These are phyloP conservation scores for Carollia perspicillata DNA, from an alignment of 2,113 vertebrate genomes.

Conservation along the genomic window DNA sequence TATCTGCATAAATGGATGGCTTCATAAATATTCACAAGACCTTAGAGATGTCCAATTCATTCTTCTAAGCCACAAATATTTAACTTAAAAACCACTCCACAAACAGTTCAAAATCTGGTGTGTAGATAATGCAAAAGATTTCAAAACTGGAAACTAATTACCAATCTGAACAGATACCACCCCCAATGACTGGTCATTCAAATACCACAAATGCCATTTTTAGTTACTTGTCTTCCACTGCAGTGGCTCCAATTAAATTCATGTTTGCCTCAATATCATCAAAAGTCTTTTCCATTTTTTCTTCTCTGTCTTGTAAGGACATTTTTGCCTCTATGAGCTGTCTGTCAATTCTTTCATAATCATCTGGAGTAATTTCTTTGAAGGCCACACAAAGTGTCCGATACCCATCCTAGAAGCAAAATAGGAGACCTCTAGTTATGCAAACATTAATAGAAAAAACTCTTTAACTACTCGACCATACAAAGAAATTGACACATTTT, in stretches of 20 bases:
- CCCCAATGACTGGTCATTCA: slow-evolving; percentile 17
- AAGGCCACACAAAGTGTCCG: slow-evolving; percentile 95
- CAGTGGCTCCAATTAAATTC: slow-evolving; percentile 96
- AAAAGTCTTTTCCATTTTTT: slow-evolving; percentile 91
- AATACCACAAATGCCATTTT: slow-evolving; percentile 38
- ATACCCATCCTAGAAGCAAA: slow-evolving; percentile 90
- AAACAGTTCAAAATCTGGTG: slow-evolving; percentile 25
- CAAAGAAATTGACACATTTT: slow-evolving; percentile 32
- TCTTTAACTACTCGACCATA: not conserved
- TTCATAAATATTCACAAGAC: slow-evolving; percentile 22
- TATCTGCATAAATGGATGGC: not conserved
- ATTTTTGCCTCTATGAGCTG: slow-evolving; percentile 89
- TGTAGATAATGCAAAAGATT: slow-evolving; percentile 27
- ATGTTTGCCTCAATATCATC: slow-evolving; percentile 93
- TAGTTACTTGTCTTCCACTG: slow-evolving; percentile 96
- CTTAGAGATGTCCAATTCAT: not conserved
- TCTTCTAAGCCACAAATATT: slow-evolving; percentile 28
- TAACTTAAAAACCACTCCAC: slow-evolving; percentile 41
- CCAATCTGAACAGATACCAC: not conserved
- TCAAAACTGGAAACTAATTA: slow-evolving; percentile 40
- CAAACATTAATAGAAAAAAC: not conserved
- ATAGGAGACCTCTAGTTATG: slow-evolving; percentile 32
- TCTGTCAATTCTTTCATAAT: slow-evolving; percentile 86
- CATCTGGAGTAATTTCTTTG: slow-evolving; percentile 86
- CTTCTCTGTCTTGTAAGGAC: slow-evolving; percentile 94